These are phyloP conservation scores for Anneissia japonica DNA, from an alignment of 35 echinoderm and acorn worm species.

Conservation along the genomic window DNA sequence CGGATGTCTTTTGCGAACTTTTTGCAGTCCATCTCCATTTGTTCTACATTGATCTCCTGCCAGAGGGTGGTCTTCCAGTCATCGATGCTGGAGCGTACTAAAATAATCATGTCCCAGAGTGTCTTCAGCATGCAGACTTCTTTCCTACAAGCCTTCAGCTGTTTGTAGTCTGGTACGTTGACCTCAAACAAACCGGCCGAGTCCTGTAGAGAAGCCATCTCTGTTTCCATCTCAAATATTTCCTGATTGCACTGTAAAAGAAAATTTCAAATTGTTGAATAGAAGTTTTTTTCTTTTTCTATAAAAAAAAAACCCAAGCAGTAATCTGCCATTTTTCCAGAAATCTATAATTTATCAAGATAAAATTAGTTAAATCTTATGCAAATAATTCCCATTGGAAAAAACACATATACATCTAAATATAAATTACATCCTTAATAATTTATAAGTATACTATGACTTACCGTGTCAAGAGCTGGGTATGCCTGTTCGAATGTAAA, in stretches of 20 bases:
- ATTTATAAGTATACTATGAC: not conserved
- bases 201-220: slow-evolving; percentile 77
- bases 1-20: slow-evolving; percentile 99
- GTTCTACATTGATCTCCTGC: slow-evolving; percentile 97
- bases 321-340: not conserved
- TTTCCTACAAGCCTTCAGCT: slow-evolving; percentile 80
- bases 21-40: slow-evolving; percentile 99
- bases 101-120: slow-evolving; percentile 87
- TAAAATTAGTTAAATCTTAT: not conserved
- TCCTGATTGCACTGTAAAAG: slow-evolving; percentile 50
- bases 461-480: slow-evolving; percentile 67
- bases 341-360: not conserved
- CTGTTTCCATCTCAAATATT: slow-evolving; percentile 77
- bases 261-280: not conserved
- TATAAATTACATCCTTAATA: too few species aligned
- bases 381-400: not conserved
- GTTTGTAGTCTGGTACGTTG: slow-evolving; percentile 82
- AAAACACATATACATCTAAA: not conserved
- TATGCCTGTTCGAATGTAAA: slow-evolving; percentile 75
- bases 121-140: slow-evolving; percentile 80
- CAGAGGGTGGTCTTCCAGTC: slow-evolving; percentile 96
- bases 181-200: slow-evolving; percentile 96
- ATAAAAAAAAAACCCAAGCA: not conserved
- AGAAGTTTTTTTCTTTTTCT: not conserved
- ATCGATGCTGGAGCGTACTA: slow-evolving; percentile 76